Evolutionary conservation across 2,113 vertebrate species (phyloP), one percentile per base, ranked within the genome.

Genomic region (Rhegmatorhina hoffmannsi): DNA sequence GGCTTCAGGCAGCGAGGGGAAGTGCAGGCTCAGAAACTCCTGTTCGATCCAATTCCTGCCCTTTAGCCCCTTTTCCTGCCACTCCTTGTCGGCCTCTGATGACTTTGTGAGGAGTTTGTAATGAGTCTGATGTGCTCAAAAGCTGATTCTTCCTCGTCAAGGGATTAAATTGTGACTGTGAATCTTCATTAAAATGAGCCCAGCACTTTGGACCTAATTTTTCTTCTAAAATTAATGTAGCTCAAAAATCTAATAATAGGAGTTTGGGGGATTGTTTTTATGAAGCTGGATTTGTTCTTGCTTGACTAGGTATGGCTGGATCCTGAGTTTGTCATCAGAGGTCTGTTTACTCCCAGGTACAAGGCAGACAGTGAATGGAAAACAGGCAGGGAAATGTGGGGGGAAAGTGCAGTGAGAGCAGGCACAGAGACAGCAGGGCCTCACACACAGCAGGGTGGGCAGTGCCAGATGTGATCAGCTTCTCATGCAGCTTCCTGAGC

Each of bases 161-260:
- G 84, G 88, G 89, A 97, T 87, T 95, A 63, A 26, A 4, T 6
- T 40, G 87, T 78, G 86, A 84, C 77, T 18, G 60, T 33, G 87
- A 90, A 90, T 88, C 87, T 95, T 89, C 89, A 92, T 84, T 94
- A 78, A 95, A 96, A 92, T 34, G 72, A 93, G 90, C 77, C 55
- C 91, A 73, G 83, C 38, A 74, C 69, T 93, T 68, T 4, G 63
- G 81, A 92, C 89, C 87, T 92, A 93, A 79, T 92, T 95, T 94
- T 89, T 69, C 58, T 90, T 92, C 84, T 94, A 96, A 97, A 95
- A 94, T 95, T 96, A 94, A 94, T 83, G 84, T 36, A 49, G 80
- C 73, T 68, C 87, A 92, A 90, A 88, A 94, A 83, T 66, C 28
- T 84, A 92, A 75, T 55, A 62, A 66, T 62, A 73, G 74, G 92